Percentiles rank a stretch among this genome's conserved stretches.
These are phyloP conservation scores for Hippocampus guttulatus DNA, from an alignment of 2,113 vertebrate genomes.

Conservation along the genomic window DNA sequence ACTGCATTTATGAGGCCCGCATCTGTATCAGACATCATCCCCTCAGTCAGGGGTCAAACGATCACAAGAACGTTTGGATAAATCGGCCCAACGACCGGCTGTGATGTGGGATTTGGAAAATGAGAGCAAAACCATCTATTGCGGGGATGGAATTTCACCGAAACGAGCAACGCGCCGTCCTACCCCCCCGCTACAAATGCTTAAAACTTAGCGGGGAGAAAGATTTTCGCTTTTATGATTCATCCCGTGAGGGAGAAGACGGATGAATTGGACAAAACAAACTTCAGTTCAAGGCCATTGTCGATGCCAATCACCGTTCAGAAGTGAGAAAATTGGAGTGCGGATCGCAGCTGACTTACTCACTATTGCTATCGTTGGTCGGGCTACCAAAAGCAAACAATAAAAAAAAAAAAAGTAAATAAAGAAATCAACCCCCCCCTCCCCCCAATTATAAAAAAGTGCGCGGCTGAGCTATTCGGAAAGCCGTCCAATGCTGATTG, in stretches of 20 bases:
- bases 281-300: neutral
- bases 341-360: neutral
- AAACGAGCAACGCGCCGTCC: conserved; percentile 5
- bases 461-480: neutral
- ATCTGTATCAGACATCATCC: conserved; percentile 49
- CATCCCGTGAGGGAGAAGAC: conserved; percentile 8
- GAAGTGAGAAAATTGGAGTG: neutral
- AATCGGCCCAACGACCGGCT: conserved; percentile 6
- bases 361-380: neutral
- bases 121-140: conserved; percentile 10
- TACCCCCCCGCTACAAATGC: conserved; percentile 6
- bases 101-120: conserved; percentile 24
- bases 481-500: conserved; percentile 38
- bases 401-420: neutral
- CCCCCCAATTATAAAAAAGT: neutral
- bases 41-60: conserved; percentile 21
- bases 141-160: conserved; percentile 24
- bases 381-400: neutral
- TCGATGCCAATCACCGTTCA: neutral
- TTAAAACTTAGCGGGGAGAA: conserved; percentile 28
- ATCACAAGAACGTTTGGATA: conserved; percentile 19
- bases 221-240: conserved; percentile 23
- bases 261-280: neutral
- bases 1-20: conserved; percentile 39
- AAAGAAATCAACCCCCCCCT: no score